These are phyloP conservation scores for Eupelmus urozonus DNA, from an alignment of 2,888 invertebrate species.

Conservation along the genomic window DNA sequence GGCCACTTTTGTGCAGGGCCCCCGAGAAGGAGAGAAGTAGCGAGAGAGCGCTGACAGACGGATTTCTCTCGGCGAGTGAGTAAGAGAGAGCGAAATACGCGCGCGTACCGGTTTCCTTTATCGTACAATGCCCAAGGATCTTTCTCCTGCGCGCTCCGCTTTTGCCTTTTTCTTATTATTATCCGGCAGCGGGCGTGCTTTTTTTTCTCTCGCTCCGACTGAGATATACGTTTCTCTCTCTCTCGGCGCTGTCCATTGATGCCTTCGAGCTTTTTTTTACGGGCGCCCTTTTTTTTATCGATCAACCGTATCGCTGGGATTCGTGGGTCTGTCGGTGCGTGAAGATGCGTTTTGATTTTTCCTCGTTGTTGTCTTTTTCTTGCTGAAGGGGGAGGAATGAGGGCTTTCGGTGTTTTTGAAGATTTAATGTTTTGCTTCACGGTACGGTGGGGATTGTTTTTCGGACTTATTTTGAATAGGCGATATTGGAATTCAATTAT, in stretches of 20 bases:
- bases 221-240: conserved; percentile 4
- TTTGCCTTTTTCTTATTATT: conserved; percentile 52
- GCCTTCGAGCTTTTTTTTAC: conserved; percentile 38
- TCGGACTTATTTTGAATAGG: too few relatives aligned
- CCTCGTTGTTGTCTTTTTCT: neutral
- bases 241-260: neutral
- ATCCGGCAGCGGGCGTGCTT: conserved; percentile 31
- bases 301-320: conserved; percentile 42
- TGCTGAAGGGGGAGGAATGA: too few relatives aligned
- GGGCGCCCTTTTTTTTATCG: conserved; percentile 37
- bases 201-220: conserved; percentile 18
- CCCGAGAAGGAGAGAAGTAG: conserved; percentile 49
- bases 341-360: conserved; percentile 34
- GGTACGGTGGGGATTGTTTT: too few relatives aligned
- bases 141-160: conserved; percentile 40
- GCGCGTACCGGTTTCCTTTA: conserved; percentile 68
- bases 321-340: conserved; percentile 38
- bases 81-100: conserved; percentile 58
- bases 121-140: conserved; percentile 68
- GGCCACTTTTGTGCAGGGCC: conserved; percentile 70
- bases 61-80: conserved; percentile 54
- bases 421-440: too few relatives aligned
- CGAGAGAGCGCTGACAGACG: conserved; percentile 63
- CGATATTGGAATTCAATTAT: too few relatives aligned
- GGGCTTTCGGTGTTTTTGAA: too few relatives aligned